A percentile compares a stretch with the other conserved stretches of the same genome.
Evolutionary conservation across 2,797 vertebrate species (phyloP).

Genomic region (Sebastes minor): DNA sequence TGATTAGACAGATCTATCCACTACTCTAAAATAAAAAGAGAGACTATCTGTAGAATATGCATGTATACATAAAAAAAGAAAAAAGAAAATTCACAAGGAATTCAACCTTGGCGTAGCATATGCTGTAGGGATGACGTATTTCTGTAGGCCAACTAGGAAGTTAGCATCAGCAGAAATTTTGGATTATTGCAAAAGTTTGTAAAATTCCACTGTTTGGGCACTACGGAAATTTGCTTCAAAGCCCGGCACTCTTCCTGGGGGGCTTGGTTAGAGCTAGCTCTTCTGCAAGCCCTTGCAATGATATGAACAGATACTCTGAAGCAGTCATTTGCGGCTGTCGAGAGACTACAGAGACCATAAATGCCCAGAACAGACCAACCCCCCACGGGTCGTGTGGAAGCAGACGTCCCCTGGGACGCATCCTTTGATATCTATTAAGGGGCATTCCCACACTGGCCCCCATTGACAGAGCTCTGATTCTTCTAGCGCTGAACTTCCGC

Average conservation of each 20-base stretch:
- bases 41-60: background rate
- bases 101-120: too few species aligned
- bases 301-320: constrained; percentile 20
- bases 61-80: background rate
- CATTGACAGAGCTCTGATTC: constrained; percentile 48
- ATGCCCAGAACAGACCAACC: constrained; percentile 28
- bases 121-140: too few species aligned
- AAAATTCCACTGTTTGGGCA: too few species aligned
- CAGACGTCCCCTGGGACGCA: constrained; percentile 36
- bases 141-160: too few species aligned
- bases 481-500: constrained; percentile 13
- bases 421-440: constrained; percentile 58
- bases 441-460: constrained; percentile 36
- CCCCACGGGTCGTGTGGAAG: constrained; percentile 45
- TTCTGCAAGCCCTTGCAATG: background rate
- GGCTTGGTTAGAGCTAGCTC: background rate
- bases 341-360: constrained; percentile 32
- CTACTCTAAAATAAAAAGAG: background rate
- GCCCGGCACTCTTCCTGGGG: too few species aligned
- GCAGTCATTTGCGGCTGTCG: constrained; percentile 26
- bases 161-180: too few species aligned
- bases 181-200: too few species aligned
- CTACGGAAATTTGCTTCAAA: too few species aligned
- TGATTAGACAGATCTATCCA: background rate
- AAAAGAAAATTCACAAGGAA: too few species aligned